phyloP scores from a whole-genome alignment of 2,888 invertebrate species.

The Trissoscelio sp. region DNA sequence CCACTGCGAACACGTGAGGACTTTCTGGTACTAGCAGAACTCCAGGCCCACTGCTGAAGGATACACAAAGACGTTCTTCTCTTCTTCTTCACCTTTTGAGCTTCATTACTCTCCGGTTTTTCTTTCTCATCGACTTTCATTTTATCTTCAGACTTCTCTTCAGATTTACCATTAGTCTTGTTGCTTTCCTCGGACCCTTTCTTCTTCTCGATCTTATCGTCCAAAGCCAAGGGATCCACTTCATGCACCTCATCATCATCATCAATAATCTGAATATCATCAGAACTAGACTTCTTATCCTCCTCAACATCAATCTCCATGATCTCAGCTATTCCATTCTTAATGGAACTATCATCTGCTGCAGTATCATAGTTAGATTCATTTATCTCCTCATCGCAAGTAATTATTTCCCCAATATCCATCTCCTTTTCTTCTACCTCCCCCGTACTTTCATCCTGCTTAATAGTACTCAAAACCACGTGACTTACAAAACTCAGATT shows the following conservation, averaged over 20 bases:
- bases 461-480: slow-evolving; percentile 81
- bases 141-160: slow-evolving; percentile 74
- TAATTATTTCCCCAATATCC: slow-evolving; percentile 49
- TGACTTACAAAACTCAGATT: slow-evolving; percentile 85
- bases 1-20: slow-evolving; percentile 83
- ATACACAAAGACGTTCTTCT: slow-evolving; percentile 89
- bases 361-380: slow-evolving; percentile 82
- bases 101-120: slow-evolving; percentile 81
- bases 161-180: slow-evolving; percentile 80
- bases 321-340: slow-evolving; percentile 70
- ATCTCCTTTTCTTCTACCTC: slow-evolving; percentile 67
- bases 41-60: slow-evolving; percentile 92
- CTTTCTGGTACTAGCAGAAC: slow-evolving; percentile 84
- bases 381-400: slow-evolving; percentile 75
- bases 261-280: slow-evolving; percentile 78
- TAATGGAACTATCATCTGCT: slow-evolving; percentile 69
- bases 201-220: slow-evolving; percentile 68
- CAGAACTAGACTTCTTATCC: slow-evolving; percentile 77
- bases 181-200: slow-evolving; percentile 75
- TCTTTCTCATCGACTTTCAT: slow-evolving; percentile 78
- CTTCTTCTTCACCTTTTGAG: slow-evolving; percentile 86
- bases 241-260: slow-evolving; percentile 75
- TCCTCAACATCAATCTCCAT: slow-evolving; percentile 77
- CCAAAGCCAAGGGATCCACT: slow-evolving; percentile 59
- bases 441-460: slow-evolving; percentile 76